Evolutionary conservation across 2,797 vertebrate genomes (phyloP), one percentile per base, ranked within the genome.

Genomic region (Gadopsis bispinosus): DNA sequence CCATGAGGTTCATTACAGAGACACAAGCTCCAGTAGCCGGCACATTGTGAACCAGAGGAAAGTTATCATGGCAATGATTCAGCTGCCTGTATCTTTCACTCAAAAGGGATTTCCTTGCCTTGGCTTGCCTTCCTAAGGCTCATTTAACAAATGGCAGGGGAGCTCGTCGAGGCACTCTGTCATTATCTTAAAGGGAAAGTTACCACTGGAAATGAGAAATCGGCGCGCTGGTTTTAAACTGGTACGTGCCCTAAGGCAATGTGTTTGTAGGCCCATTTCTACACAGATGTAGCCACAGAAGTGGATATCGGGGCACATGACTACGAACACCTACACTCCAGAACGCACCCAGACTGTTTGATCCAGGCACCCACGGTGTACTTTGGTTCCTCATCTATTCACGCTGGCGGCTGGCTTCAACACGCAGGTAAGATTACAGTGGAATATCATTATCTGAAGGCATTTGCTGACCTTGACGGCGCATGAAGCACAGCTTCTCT

Each of bases 1-100:
- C 92, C 94, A 80, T 63, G 94, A 94, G 95, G 93, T 94, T 95
- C 91, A 95, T 95, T 95, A 95, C 83, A 59, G 86, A 94, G 91
- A 93, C 86, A 89, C 83, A 11, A 71, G 92, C 89, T 89, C 85
- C 90, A 84, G 86, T 86, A 91, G 91, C 84, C 82, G 60, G 90
- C 88, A 88, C 87, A 90, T 85, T 88, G 90, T 90, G 89, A 93
- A 94, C 89, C 88, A 84, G 75, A 81, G 84, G 77, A 92, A 92
- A 88, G 90, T 93, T 91, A 94, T 94, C 90, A 89, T 75, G 84
- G 89, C 88, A 58, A 94, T 95, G 90, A 95, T 94, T 90, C 89
- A 88, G 87, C 87, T 79, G 87, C 86, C 86, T 93, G 91, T 90
- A 83, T 90, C 90, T 92, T 89, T 90, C 83, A 83, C 88, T 94